Base-by-base conservation (phyloP, 2,797 vertebrate genomes). In the Cyprinodon diabolis region DNA sequence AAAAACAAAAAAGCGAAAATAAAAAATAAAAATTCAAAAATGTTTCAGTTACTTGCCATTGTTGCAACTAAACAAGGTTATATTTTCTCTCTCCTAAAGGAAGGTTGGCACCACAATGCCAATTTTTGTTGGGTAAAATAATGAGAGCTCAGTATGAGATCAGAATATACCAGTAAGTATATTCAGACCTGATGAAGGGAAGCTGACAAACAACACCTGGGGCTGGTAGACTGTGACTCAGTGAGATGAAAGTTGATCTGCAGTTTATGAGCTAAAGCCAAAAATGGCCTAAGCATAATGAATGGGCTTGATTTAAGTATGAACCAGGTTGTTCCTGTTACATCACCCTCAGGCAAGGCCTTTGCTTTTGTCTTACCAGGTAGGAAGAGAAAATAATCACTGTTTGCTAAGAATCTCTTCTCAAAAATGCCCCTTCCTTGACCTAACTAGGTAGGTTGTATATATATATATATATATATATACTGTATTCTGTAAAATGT, bases 141-240 rank as follows among this genome's bases (percentile, higher is more conserved):
- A 48, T 6, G 13, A 47, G 45, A 15, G 37, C 66, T 54, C 40
- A 73, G 14, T 70, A 13, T 52, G 69, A 49, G n/a, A 62, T 69
- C 47, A 43, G 17, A 21, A 67, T 47, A 17, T 52, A 66, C 37
- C 35, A 12, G 6, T 25, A 55, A 58, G n/a, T 66, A 1, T 19
- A 47, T 72, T 57, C 56, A 72, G 67, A 67, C 47, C 37, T 55
- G 49, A 65, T 66, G 40, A 76, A 76, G 63, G 55, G 49, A n/a
- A 12, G 25, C 45, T 43, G 71, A 77, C 52, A 69, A 70, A 73
- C 15, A 30, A 56, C 69, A 69, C 60, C 30, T 43, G 40, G 65
- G 45, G 21, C 66, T 7, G 52, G 56, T 23, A 30, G 45, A 48
- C 37, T 35, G 57, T 45, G 63, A 9, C 4, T 56, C 8, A 37